These are phyloP conservation scores for Aurelia aurita complex sp. Pacific DNA, from an alignment of 30 jellyfish, hydroid and myxozoan species.

Conservation along the genomic window DNA sequence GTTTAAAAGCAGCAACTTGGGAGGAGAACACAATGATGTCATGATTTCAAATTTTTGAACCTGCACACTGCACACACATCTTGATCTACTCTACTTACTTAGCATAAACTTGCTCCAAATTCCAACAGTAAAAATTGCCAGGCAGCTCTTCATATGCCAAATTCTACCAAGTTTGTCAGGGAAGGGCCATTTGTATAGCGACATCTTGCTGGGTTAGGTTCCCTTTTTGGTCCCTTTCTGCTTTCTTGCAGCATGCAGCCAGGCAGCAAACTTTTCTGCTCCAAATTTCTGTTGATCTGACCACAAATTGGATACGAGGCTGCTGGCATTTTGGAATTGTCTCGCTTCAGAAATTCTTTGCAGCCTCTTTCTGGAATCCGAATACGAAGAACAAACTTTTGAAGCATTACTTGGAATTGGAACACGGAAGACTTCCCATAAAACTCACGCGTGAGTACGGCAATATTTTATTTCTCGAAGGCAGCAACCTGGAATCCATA, in stretches of 20 bases:
- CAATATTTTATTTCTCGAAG: no score
- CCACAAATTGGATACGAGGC: conserved; percentile 20
- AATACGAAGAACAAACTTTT: background rate
- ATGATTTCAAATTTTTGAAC: no score
- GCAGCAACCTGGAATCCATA: no score
- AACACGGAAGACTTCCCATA: background rate
- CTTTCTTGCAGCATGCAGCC: background rate
- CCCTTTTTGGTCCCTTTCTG: background rate
- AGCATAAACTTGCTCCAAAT: conserved; percentile 70
- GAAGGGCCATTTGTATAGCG: conserved; percentile 51
- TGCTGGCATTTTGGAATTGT: conserved; percentile 12
- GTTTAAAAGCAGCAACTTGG: background rate
- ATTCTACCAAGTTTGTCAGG: conserved; percentile 52
- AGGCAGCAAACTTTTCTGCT: no score
- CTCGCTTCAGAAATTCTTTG: background rate
- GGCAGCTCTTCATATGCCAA: conserved; percentile 63
- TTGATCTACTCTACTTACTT: conserved; percentile 21
- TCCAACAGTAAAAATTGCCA: conserved; percentile 70
- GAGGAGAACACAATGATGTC: no score
- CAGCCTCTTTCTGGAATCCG: background rate
- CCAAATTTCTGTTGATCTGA: no score
- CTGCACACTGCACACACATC: no score
- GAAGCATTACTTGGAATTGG: background rate
- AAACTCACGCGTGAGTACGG: background rate
- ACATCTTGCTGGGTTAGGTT: background rate